A percentile compares a stretch with the other conserved stretches of the same genome.
Evolutionary conservation across 1,140 invertebrate species (phyloP).

Genomic region (Pseudomyrmex pallidus): DNA sequence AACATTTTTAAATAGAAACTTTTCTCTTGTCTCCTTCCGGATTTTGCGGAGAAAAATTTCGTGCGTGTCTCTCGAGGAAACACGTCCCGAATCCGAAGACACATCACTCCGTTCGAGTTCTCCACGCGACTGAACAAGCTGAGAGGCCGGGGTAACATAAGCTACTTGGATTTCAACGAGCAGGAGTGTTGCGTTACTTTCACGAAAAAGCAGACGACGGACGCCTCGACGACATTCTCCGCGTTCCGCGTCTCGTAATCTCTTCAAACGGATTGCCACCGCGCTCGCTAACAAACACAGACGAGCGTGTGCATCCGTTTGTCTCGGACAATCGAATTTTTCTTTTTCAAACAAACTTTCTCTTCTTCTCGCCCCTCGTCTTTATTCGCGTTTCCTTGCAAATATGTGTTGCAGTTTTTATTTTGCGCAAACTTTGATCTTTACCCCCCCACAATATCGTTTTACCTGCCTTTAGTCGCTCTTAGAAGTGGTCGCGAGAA

Average conservation of each 20-base stretch:
- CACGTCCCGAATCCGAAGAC: slow-evolving; percentile 47
- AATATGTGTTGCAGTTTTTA: background rate
- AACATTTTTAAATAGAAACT: slow-evolving; percentile 41
- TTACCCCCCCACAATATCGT: background rate
- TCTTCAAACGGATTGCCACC: slow-evolving; percentile 40
- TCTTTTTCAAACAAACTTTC: background rate
- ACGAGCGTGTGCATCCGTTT: slow-evolving; percentile 21
- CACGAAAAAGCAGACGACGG: slow-evolving; percentile 51
- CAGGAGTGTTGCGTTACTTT: slow-evolving; percentile 65
- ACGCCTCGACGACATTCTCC: slow-evolving; percentile 55
- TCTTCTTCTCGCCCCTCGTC: background rate
- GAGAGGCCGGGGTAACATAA: slow-evolving; percentile 61
- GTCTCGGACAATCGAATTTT: slow-evolving; percentile 41
- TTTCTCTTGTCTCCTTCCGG: slow-evolving; percentile 25
- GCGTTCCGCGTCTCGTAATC: slow-evolving; percentile 44
- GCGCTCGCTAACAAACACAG: slow-evolving; percentile 45
- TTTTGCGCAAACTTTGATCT: background rate
- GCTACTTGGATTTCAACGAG: slow-evolving; percentile 68
- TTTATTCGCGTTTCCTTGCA: background rate
- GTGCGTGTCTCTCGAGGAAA: slow-evolving; percentile 27
- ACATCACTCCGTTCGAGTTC: slow-evolving; percentile 48
- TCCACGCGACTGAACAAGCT: slow-evolving; percentile 58
- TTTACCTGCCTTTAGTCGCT: background rate
- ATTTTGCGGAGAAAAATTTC: slow-evolving; percentile 52
- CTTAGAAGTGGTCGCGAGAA: background rate